These are phyloP conservation scores for Otis tarda DNA, from an alignment of 2,113 vertebrate genomes.

Conservation along the genomic window DNA sequence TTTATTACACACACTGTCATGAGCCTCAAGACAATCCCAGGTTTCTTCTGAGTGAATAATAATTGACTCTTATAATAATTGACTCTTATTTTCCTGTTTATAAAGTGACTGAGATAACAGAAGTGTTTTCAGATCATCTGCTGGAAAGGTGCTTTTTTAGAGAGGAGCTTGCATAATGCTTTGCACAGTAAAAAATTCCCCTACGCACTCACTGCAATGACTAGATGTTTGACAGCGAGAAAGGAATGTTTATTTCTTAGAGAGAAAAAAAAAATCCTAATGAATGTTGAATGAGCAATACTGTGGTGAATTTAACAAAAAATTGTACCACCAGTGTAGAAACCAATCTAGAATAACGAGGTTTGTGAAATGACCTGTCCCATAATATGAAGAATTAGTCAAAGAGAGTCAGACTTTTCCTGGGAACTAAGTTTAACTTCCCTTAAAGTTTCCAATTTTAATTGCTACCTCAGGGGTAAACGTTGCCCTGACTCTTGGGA, in stretches of 20 bases:
- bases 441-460: background rate
- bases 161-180: background rate
- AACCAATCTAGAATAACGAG: background rate
- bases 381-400: background rate
- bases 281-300: background rate
- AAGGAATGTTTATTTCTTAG: background rate
- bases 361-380: background rate
- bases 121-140: background rate
- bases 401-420: background rate
- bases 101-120: background rate
- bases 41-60: background rate
- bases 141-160: background rate
- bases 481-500: background rate
- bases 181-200: background rate
- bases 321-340: background rate
- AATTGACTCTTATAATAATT: background rate
- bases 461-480: background rate
- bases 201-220: rapidly evolving
- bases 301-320: background rate
- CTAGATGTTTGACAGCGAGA: background rate
- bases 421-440: background rate
- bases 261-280: background rate
- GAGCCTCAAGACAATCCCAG: background rate
- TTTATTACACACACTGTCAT: background rate
- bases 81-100: background rate